A percentile compares a stretch with the other conserved stretches of the same genome.
Evolutionary conservation across 53 echinoderm and acorn worm genomes (phyloP).

Genomic region (Luidia sarsii): DNA sequence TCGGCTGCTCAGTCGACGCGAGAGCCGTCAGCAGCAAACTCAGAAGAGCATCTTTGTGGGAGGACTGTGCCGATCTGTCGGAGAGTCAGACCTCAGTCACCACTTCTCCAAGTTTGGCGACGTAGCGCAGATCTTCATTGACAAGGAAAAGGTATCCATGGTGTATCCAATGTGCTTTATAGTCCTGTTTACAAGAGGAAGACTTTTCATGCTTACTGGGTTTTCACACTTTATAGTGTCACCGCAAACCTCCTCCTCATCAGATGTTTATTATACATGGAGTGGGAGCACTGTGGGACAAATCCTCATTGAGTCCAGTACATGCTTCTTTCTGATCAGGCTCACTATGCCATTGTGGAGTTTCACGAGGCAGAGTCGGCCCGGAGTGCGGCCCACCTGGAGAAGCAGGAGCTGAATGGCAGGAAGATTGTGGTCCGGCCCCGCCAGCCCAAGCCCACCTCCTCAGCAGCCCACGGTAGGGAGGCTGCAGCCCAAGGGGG

Average conservation of each 20-base stretch:
- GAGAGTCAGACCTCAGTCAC: slow-evolving; percentile 81
- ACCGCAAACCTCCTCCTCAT: no score
- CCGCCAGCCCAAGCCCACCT: slow-evolving; percentile 62
- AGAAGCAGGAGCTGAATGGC: slow-evolving; percentile 84
- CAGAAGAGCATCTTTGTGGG: slow-evolving; percentile 91
- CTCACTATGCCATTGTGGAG: slow-evolving; percentile 90
- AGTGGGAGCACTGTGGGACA: no score
- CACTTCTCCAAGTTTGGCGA: slow-evolving; percentile 86
- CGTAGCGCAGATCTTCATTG: slow-evolving; percentile 79
- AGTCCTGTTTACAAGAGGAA: no score
- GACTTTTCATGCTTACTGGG: no score
- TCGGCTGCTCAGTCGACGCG: slow-evolving; percentile 58
- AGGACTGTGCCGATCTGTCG: slow-evolving; percentile 70
- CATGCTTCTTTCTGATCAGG: slow-evolving; percentile 60
- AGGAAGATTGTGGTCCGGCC: slow-evolving; percentile 82
- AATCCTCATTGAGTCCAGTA: no score
- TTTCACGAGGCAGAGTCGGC: slow-evolving; percentile 68
- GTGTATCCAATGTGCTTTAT: no score
- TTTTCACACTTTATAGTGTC: no score
- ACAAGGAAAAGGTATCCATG: slow-evolving; percentile 99
- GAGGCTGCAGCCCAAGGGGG: slow-evolving; percentile 3
- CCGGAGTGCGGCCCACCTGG: slow-evolving; percentile 65
- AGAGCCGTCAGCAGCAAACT: slow-evolving; percentile 72
- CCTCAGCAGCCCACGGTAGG: slow-evolving; percentile 21
- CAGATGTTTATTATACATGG: no score